Conservation (phyloP, 2,888 invertebrate genomes). For the Schizaphis graminum region DNA sequence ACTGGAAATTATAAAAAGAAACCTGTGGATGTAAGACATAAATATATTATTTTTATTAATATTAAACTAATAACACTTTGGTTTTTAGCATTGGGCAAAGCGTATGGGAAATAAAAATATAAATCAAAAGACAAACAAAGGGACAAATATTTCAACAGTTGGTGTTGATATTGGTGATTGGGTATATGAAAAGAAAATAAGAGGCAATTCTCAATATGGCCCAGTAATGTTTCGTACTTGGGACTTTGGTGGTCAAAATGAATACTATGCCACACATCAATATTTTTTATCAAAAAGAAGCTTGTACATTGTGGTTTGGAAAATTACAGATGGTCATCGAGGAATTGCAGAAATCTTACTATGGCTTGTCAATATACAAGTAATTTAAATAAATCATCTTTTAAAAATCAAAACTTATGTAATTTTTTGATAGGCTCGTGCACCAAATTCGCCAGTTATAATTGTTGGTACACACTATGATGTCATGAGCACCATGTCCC, state of each 20-base stretch:
- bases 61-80: slow-evolving; percentile 28
- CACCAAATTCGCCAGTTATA: slow-evolving; percentile 95
- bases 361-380: slow-evolving; percentile 96
- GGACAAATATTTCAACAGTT: slow-evolving; percentile 92
- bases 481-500: slow-evolving; percentile 78
- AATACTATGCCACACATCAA: slow-evolving; percentile 98
- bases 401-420: neutral
- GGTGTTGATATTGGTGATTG: slow-evolving; percentile 98
- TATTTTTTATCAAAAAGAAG: slow-evolving; percentile 97
- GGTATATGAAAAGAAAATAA: slow-evolving; percentile 88
- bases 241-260: slow-evolving; percentile 99
- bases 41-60: slow-evolving; percentile 7
- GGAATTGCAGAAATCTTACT: slow-evolving; percentile 92
- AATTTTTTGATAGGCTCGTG: slow-evolving; percentile 78
- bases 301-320: slow-evolving; percentile 95
- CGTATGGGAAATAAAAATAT: slow-evolving; percentile 93
- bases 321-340: slow-evolving; percentile 89
- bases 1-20: slow-evolving; percentile 80
- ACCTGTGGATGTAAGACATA: slow-evolving; percentile 75
- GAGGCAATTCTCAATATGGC: slow-evolving; percentile 81
- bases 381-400: slow-evolving; percentile 67
- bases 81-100: slow-evolving; percentile 89
- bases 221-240: slow-evolving; percentile 95
- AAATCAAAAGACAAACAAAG: slow-evolving; percentile 81
- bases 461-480: slow-evolving; percentile 98